Evolutionary conservation across 2,888 invertebrate genomes (phyloP), one percentile per base, ranked within the genome.

Genomic region (Dryadula phaetusa): DNA sequence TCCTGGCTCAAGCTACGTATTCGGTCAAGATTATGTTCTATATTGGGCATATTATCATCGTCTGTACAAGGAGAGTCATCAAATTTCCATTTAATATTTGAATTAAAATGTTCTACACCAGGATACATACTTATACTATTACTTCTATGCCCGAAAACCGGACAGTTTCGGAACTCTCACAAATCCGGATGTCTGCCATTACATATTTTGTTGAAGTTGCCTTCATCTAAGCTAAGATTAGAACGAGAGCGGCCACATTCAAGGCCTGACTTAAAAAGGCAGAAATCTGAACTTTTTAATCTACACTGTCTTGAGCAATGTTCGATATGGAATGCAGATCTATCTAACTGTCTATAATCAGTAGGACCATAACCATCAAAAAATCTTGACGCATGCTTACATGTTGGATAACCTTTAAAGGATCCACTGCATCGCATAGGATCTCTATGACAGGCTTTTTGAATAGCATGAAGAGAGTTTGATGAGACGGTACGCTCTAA

Each of bases 401-500:
- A 93, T 16, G 80, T 76, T 2, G 87, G 85, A 53, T 87, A 92
- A 14, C 92, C 92, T 80, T 93, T 93, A 62, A 93, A 92, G 1
- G 93, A 93, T 34, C 93, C 93, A 12, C 88, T 82, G 73, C 88
- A 93, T 70, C 89, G 79, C 28, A 88, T 76, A 16, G 85, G 84
- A 67, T 92, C 93, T 75, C 92, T 82, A 60, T 92, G 91, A 54
- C 92, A 93, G 37, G 90, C 85, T 76, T 93, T 93, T 77, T 95
- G 95, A 73, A 95, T 93, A 34, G 95, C 95, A 78, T 96, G 96
- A 52, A 96, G 90, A 58, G 96, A 96, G 66, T 94, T 95, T 0
- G 96, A 95, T 52, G 96, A 96, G 8, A 96, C 94, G 0, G 96
- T 96, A 7, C 96, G 92, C 82, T 96, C 96, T 74, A 96, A 88